Evolutionary conservation across 2,113 vertebrate genomes (phyloP).

Genomic region (Oreochromis tanganicae): DNA sequence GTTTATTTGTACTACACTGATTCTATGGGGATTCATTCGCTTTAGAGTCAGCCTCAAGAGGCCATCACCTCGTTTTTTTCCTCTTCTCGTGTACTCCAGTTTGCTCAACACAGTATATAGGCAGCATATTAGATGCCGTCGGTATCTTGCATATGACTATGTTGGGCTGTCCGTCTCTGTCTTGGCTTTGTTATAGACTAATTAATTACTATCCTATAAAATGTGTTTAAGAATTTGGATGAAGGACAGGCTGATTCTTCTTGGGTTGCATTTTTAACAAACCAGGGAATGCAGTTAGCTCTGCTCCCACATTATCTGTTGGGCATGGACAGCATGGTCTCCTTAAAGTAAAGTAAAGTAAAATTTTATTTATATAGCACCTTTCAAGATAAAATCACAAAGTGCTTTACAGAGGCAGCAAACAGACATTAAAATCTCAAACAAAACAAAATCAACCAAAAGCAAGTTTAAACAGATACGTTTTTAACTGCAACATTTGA

Average conservation of each 20-base stretch:
- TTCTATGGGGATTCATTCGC: background rate
- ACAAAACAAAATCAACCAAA: no score
- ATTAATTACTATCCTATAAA: background rate
- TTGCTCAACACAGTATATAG: background rate
- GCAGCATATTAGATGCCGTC: background rate
- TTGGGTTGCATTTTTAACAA: background rate
- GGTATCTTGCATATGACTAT: background rate
- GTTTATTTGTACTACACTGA: background rate
- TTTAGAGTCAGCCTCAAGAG: background rate
- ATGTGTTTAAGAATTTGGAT: background rate
- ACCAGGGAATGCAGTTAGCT: background rate
- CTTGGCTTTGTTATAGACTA: background rate
- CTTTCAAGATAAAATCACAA: no score
- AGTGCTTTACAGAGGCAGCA: no score
- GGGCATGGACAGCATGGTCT: background rate
- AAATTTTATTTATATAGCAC: no score
- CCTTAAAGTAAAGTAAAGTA: no score
- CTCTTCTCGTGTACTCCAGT: fast-evolving
- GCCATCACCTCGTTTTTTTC: fast-evolving
- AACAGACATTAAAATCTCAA: no score
- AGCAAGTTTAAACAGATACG: no score
- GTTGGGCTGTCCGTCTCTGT: background rate
- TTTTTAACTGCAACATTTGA: no score
- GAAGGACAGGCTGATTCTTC: background rate
- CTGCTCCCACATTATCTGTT: background rate